These are phyloP conservation scores for Napeogenes sylphis DNA, from an alignment of 2,888 invertebrate species.

Conservation along the genomic window DNA sequence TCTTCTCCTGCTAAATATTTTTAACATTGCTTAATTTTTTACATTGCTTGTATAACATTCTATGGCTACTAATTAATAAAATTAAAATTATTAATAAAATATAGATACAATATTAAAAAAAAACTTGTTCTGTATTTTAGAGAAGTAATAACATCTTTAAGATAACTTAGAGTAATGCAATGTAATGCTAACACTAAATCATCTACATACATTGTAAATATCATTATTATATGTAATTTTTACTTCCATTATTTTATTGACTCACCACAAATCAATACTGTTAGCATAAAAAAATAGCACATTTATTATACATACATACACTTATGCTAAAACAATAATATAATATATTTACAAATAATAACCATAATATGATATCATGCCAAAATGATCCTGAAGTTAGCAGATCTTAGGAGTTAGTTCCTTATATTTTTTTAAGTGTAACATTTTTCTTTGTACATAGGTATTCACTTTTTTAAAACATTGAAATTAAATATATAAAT, in stretches of 20 bases:
- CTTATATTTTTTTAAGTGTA: no score
- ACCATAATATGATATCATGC: no score
- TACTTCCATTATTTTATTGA: slow-evolving; percentile 7
- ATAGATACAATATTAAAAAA: no score
- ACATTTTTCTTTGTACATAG: no score
- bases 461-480: no score
- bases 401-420: no score
- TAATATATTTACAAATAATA: neutral
- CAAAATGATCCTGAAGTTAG: no score
- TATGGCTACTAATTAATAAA: no score
- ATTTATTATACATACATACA: slow-evolving; percentile 16
- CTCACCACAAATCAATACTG: slow-evolving; percentile 40
- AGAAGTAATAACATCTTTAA: neutral
- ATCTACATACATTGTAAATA: neutral
- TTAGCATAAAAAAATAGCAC: slow-evolving; percentile 34
- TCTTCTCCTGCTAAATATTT: slow-evolving; percentile 46
- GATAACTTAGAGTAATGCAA: neutral
- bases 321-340: neutral
- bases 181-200: neutral
- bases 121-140: no score
- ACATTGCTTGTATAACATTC: neutral
- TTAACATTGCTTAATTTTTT: neutral
- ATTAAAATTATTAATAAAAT: no score
- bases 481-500: no score
- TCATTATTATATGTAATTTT: neutral